Evolutionary conservation across 2,888 invertebrate genomes (phyloP).

Genomic region (Nycteola revayana): DNA sequence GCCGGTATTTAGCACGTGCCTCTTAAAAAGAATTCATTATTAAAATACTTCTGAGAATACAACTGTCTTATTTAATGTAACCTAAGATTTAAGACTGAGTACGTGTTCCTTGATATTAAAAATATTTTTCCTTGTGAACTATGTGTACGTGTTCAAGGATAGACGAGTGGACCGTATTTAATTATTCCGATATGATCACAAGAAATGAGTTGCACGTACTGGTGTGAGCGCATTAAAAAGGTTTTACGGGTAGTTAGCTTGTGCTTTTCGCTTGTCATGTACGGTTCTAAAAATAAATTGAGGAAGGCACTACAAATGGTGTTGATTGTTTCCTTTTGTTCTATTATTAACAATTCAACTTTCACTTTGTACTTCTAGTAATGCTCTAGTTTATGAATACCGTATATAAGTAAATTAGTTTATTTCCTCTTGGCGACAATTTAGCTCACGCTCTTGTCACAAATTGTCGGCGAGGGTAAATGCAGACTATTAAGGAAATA

Average conservation of each 20-base stretch:
- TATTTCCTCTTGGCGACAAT: slow-evolving; percentile 79
- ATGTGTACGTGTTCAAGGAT: slow-evolving; percentile 7
- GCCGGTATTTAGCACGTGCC: slow-evolving; percentile 67
- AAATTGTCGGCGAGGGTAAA: slow-evolving; percentile 80
- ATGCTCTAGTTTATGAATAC: slow-evolving; percentile 60
- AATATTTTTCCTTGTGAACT: slow-evolving; percentile 36
- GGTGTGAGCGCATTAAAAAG: slow-evolving; percentile 11
- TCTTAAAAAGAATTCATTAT: slow-evolving; percentile 72
- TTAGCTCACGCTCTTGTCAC: slow-evolving; percentile 79
- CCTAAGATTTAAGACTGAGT: slow-evolving; percentile 69
- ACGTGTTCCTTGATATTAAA: slow-evolving; percentile 59
- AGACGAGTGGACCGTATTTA: no score
- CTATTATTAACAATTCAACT: slow-evolving; percentile 40
- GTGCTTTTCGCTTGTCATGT: slow-evolving; percentile 13
- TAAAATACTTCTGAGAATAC: slow-evolving; percentile 68
- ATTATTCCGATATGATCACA: no score
- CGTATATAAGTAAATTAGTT: slow-evolving; percentile 79
- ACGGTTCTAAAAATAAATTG: slow-evolving; percentile 26
- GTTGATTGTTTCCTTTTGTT: slow-evolving; percentile 31
- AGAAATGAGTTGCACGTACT: no score
- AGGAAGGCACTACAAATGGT: slow-evolving; percentile 17
- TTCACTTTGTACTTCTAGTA: slow-evolving; percentile 55
- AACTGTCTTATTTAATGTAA: slow-evolving; percentile 65
- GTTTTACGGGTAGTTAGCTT: slow-evolving; percentile 9
- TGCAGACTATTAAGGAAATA: slow-evolving; percentile 82